These are phyloP conservation scores for Aldabrachelys gigantea DNA, from an alignment of 2,113 vertebrate species.

Conservation along the genomic window DNA sequence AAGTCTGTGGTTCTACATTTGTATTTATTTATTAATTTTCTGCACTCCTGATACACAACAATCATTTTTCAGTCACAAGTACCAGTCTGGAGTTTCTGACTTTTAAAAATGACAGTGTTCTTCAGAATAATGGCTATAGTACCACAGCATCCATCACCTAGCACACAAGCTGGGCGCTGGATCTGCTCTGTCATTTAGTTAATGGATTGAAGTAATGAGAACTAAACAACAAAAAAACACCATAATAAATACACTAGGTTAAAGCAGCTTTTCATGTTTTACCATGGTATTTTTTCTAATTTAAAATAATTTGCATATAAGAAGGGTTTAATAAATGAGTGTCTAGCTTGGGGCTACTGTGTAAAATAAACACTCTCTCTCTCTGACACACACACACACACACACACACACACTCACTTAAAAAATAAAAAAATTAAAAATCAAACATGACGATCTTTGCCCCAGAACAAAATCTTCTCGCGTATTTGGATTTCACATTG, in stretches of 20 bases:
- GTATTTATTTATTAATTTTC: conserved; percentile 4
- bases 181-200: conserved; percentile 27
- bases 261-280: conserved; percentile 41
- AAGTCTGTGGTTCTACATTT: not conserved
- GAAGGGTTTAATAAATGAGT: conserved; percentile 32
- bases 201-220: conserved; percentile 38
- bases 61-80: conserved; percentile 17
- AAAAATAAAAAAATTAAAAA: not conserved
- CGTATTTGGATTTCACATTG: not conserved
- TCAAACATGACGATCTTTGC: not conserved
- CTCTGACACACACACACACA: no score
- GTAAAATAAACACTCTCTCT: not conserved
- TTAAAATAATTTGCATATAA: conserved; percentile 45
- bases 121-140: conserved; percentile 45
- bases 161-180: conserved; percentile 2
- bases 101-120: conserved; percentile 43
- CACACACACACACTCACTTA: not conserved
- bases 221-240: conserved; percentile 16
- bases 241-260: conserved; percentile 32
- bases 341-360: conserved; percentile 2
- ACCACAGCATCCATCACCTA: conserved; percentile 36
- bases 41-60: not conserved
- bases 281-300: conserved; percentile 4
- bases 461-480: not conserved
- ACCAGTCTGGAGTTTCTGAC: conserved; percentile 9